These are phyloP conservation scores for Mesembrinibis cayennensis DNA, from an alignment of 2,113 vertebrate genomes.

Conservation along the genomic window DNA sequence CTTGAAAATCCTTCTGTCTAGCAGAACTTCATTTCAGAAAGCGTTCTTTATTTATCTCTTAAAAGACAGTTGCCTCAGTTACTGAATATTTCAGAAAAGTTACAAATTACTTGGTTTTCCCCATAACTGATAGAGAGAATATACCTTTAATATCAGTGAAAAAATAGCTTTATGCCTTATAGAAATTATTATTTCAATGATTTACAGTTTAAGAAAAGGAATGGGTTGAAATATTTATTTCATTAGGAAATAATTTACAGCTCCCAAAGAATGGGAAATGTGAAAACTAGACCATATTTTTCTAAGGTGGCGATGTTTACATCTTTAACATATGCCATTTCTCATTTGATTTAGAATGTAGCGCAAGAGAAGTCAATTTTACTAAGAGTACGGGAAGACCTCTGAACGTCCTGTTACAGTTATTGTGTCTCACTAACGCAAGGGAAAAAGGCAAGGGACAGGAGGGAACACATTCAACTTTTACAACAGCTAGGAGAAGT, in stretches of 20 bases:
- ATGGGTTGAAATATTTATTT: background rate
- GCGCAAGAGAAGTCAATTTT: background rate
- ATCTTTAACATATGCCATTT: background rate
- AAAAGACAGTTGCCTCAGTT: background rate
- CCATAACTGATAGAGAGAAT: background rate
- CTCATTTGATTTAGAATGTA: background rate
- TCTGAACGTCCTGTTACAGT: background rate
- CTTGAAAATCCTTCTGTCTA: background rate
- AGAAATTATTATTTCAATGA: background rate
- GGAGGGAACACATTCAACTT: background rate
- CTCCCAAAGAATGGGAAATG: background rate
- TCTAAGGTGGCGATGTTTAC: accelerated
- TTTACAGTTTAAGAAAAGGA: background rate
- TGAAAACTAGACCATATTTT: background rate
- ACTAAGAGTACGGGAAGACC: background rate
- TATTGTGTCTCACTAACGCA: background rate
- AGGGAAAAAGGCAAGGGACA: background rate
- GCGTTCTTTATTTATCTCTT: background rate
- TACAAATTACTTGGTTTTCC: background rate
- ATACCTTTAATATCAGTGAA: background rate
- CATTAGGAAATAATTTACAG: background rate
- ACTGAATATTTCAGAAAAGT: background rate
- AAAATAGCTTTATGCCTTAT: background rate
- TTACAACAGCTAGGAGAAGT: constrained; percentile 2
- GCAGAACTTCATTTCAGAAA: background rate